Conservation (phyloP, 2,888 invertebrate species). For the Ditylenchus weischeri region DNA sequence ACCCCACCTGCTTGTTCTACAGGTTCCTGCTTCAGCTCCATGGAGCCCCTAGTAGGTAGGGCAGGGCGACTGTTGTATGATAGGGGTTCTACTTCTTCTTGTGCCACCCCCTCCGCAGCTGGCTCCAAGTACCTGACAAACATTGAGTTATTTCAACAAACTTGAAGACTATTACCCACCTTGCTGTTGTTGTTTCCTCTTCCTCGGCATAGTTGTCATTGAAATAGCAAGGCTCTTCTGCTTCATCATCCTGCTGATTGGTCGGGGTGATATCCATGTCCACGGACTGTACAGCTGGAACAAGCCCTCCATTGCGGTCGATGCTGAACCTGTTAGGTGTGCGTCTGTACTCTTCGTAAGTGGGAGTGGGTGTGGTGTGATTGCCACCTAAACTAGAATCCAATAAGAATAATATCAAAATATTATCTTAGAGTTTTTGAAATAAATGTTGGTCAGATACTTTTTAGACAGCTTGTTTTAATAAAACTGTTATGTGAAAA, state of each 20-base stretch:
- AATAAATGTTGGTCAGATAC: no score
- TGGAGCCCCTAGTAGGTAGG: background rate
- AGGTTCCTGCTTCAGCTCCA: no score
- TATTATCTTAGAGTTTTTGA: no score
- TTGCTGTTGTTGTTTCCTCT: no score
- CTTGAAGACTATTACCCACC: no score
- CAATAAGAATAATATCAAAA: no score
- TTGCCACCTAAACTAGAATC: background rate
- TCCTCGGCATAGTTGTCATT: conserved; percentile 2
- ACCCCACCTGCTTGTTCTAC: no score
- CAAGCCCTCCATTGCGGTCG: conserved; percentile 8
- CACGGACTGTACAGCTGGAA: background rate
- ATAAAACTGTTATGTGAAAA: no score
- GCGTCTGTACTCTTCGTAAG: conserved; percentile 15
- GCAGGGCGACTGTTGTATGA: conserved; percentile 53
- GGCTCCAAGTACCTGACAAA: no score
- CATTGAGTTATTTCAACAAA: no score
- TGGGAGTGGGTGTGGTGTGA: conserved; percentile 6
- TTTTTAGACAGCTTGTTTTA: no score
- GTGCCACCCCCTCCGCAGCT: no score
- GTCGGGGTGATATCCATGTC: background rate
- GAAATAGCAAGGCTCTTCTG: background rate
- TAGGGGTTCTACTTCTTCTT: conserved; percentile 41
- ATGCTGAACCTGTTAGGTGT: conserved; percentile 13
- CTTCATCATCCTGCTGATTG: background rate